Evolutionary conservation across 23 tunicate species (phyloP).

Genomic region (Trididemnum clinides): DNA sequence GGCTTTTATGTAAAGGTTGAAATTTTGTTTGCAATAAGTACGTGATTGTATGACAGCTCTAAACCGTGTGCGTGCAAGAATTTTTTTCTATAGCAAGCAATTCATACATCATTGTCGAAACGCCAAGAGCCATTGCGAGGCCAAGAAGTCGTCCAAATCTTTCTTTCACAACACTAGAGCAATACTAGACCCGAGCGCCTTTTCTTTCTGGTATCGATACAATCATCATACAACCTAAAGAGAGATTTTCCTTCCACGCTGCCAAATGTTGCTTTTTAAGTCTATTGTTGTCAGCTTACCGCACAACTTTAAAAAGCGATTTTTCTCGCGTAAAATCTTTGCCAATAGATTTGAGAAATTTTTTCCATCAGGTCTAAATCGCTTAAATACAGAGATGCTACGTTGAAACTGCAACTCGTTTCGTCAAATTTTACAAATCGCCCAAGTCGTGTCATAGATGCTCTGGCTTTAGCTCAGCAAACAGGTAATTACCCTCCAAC

Average conservation of each 20-base stretch:
- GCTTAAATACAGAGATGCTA: neutral
- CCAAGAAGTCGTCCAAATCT: neutral
- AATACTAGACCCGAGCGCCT: neutral
- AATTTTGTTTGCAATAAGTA: neutral
- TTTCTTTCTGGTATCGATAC: slow-evolving; percentile 4
- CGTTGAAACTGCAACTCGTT: neutral
- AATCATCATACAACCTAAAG: neutral
- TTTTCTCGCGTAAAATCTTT: neutral
- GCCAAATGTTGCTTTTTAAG: neutral
- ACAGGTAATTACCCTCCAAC: neutral
- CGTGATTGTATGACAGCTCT: neutral
- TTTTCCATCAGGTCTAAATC: neutral
- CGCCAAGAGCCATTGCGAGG: neutral
- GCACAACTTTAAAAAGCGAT: neutral
- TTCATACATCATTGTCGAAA: neutral
- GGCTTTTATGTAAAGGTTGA: too few relatives aligned
- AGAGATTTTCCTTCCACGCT: neutral
- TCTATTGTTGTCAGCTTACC: neutral
- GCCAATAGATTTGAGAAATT: neutral
- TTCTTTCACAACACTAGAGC: neutral
- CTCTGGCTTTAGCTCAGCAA: neutral
- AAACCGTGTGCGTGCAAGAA: neutral
- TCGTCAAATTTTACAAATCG: neutral
- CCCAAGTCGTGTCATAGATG: neutral
- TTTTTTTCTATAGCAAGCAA: neutral